Percentiles rank a stretch among this genome's conserved stretches.
These are phyloP conservation scores for Tragopan temminckii DNA, from an alignment of 2,797 vertebrate genomes.

Conservation along the genomic window DNA sequence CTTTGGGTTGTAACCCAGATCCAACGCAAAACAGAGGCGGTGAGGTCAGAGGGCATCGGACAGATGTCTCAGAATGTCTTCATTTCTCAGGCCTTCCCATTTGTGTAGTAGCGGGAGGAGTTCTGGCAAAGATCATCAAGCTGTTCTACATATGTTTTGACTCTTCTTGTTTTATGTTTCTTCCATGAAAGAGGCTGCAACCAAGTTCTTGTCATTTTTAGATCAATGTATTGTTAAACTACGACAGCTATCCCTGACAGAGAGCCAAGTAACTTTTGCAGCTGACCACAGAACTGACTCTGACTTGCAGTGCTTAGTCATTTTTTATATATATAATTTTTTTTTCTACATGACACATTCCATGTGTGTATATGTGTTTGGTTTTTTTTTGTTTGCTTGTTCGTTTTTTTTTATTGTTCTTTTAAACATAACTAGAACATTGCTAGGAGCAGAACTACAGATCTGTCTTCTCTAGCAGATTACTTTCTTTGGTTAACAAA, in stretches of 20 bases:
- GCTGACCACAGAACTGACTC: slow-evolving; percentile 69
- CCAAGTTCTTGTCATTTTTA: slow-evolving; percentile 77
- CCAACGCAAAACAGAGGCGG: not conserved
- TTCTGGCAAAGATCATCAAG: slow-evolving; percentile 54
- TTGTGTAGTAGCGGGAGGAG: slow-evolving; percentile 51
- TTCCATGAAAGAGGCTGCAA: slow-evolving; percentile 61
- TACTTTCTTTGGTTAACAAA: slow-evolving; percentile 39
- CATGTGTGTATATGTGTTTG: slow-evolving; percentile 23
- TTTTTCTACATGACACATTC: slow-evolving; percentile 38
- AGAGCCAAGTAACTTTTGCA: slow-evolving; percentile 72
- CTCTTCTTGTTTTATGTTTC: slow-evolving; percentile 72
- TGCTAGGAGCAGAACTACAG: not conserved
- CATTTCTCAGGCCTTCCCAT: not conserved
- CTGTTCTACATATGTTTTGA: slow-evolving; percentile 72
- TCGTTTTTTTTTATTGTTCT: slow-evolving; percentile 33
- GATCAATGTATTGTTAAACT: slow-evolving; percentile 75
- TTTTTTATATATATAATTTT: slow-evolving; percentile 22
- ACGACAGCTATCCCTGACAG: slow-evolving; percentile 64
- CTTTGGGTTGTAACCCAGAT: not conserved
- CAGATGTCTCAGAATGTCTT: not conserved
- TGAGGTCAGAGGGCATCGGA: not conserved
- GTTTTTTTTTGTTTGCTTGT: no score
- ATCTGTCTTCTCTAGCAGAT: not conserved
- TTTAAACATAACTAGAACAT: slow-evolving; percentile 16
- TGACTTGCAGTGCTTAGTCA: slow-evolving; percentile 69